Base-by-base conservation (phyloP, 2,888 invertebrate genomes). In the Drosophila ezoana region DNA sequence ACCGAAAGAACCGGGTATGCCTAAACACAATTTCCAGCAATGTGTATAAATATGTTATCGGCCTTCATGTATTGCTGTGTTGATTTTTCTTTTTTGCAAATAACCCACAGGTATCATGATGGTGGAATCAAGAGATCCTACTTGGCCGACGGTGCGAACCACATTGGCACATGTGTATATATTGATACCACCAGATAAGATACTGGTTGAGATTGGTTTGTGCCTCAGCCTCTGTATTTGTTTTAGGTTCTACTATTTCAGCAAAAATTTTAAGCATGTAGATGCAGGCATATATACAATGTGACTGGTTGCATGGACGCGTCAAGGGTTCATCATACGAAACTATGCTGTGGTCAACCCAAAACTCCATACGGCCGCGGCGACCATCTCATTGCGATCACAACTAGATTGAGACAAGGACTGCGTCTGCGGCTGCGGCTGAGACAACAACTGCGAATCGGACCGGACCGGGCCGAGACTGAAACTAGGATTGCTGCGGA, bases 331-430 rank as follows among this genome's bases (percentile, higher is more conserved):
- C 35, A 35, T 45, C 35, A 11, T 20, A 33, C 18, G 20, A 13
- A 9, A n/a, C 11, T 49, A 9, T 2, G 20, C 18, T 37, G 23
- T 47, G 8, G 28, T 28, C 28, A 28, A 28, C 23, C 23, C 23
- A 28, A 40, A 11, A 16, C 23, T 38, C 14, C 20, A 51, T 38
- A 3, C 14, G 6, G 10, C 37, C 11, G 14, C 23, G 11, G 32
- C 43, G 32, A 49, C 11, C n/a, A 38, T 58, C 32, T 51, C 32
- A 32, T 20, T 20, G 60, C 76, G 65, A 76, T 61, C 56, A 52
- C 60, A 71, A 57, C 53, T 71, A 71, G 66, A 75, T 76, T 74
- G 53, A 66, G 66, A 66, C 60, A 66, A 72, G 67, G 72, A 64
- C 23, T 28, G 23, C 23, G 23, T 28, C 23, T 28, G 23, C 8